These are phyloP conservation scores for Solenopsis fugax DNA, from an alignment of 1,140 invertebrate genomes.

Conservation along the genomic window DNA sequence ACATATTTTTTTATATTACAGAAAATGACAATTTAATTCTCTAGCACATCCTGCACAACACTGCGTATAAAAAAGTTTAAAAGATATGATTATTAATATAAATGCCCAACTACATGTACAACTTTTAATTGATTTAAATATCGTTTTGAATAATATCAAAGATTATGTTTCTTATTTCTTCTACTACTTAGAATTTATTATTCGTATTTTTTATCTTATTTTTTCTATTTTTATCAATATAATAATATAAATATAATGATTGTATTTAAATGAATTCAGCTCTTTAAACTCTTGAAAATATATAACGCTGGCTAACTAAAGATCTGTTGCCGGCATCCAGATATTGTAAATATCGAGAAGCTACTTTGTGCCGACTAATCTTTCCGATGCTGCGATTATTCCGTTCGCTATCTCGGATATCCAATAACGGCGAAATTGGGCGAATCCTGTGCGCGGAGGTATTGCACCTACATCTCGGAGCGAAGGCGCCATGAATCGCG, in stretches of 20 bases:
- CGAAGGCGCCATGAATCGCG: conserved; percentile 27
- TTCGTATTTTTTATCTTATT: neutral
- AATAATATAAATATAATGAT: neutral
- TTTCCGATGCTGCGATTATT: neutral
- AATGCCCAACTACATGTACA: neutral
- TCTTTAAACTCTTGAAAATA: neutral
- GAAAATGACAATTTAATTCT: neutral
- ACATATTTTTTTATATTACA: neutral
- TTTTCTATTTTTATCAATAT: neutral
- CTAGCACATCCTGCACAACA: neutral
- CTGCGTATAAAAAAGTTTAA: neutral
- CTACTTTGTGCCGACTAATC: neutral
- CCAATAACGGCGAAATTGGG: conserved; percentile 11
- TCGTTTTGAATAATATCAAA: neutral
- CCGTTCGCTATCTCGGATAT: neutral
- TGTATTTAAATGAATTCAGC: neutral
- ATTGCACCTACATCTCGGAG: neutral
- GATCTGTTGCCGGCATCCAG: neutral
- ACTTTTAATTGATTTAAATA: neutral
- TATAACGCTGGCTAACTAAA: neutral
- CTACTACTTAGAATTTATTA: neutral
- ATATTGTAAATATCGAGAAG: neutral
- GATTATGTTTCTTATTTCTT: neutral
- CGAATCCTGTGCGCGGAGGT: neutral
- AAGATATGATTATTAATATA: neutral